These are phyloP conservation scores for Tanytarsus gracilentus DNA, from an alignment of 2,888 invertebrate species.

Conservation along the genomic window DNA sequence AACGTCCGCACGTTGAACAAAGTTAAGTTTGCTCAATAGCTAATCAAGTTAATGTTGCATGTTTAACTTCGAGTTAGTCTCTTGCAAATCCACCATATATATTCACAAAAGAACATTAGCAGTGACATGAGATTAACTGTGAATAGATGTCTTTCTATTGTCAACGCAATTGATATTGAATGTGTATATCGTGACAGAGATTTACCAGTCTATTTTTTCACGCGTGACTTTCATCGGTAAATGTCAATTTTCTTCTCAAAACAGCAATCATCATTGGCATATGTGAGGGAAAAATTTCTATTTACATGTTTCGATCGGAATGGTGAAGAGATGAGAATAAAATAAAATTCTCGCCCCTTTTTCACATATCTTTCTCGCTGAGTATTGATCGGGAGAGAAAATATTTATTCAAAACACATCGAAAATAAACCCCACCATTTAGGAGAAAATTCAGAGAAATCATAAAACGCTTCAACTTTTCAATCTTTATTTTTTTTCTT, in stretches of 20 bases:
- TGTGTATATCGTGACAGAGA: no score
- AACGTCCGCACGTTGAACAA: no score
- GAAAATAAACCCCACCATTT: conserved; percentile 21
- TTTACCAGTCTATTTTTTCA: no score
- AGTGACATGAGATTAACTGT: conserved; percentile 10
- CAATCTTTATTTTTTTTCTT: conserved; percentile 17
- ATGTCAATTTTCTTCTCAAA: conserved; percentile 1
- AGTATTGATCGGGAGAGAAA: not conserved
- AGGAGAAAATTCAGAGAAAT: no score
- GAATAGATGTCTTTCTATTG: conserved; percentile 1
- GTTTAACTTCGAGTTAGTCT: conserved; percentile 23
- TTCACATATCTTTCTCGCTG: not conserved
- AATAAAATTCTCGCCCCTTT: not conserved
- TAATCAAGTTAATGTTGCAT: conserved; percentile 29
- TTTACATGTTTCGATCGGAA: conserved; percentile 1
- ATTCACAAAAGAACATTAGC: not conserved
- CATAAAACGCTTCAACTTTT: conserved; percentile 29
- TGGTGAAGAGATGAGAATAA: not conserved
- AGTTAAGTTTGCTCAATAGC: conserved; percentile 23
- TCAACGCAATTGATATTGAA: not conserved
- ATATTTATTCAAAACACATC: conserved; percentile 28
- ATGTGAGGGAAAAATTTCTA: not conserved
- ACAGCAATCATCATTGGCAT: not conserved
- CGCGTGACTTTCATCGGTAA: conserved; percentile 2
- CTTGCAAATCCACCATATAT: not conserved